Conservation (phyloP, 2,797 vertebrate species). For the Crenichthys baileyi region DNA sequence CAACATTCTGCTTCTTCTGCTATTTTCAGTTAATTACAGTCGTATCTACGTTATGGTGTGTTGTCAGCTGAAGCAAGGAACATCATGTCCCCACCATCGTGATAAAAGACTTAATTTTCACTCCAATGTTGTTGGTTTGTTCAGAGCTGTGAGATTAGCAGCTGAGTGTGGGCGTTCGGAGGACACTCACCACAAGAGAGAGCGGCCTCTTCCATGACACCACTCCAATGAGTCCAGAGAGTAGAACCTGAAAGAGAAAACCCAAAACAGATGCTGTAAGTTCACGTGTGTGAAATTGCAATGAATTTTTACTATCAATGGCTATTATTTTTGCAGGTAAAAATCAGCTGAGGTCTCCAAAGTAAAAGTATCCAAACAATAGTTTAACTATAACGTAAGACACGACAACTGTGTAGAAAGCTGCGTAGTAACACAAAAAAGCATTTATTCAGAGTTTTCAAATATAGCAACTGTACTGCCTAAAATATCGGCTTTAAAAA, state of each 20-base stretch:
- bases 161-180: conserved; percentile 28
- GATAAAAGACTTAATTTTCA: conserved; percentile 16
- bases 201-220: conserved; percentile 99
- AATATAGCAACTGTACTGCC: not conserved
- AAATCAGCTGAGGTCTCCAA: not conserved
- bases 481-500: not conserved
- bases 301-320: not conserved
- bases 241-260: conserved; percentile 86
- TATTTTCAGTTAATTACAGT: not conserved
- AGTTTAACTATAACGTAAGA: not conserved
- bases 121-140: conserved; percentile 33
- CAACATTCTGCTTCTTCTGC: not conserved
- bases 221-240: conserved; percentile 96
- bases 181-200: conserved; percentile 94
- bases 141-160: conserved; percentile 24
- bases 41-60: not conserved
- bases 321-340: not conserved
- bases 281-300: conserved; percentile 13
- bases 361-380: not conserved
- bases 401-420: not conserved
- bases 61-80: conserved; percentile 3
- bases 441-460: not conserved
- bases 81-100: conserved; percentile 12
- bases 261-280: conserved; percentile 28
- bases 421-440: not conserved